Conservation (phyloP, 2,113 vertebrate species). For the Isurus oxyrinchus region DNA sequence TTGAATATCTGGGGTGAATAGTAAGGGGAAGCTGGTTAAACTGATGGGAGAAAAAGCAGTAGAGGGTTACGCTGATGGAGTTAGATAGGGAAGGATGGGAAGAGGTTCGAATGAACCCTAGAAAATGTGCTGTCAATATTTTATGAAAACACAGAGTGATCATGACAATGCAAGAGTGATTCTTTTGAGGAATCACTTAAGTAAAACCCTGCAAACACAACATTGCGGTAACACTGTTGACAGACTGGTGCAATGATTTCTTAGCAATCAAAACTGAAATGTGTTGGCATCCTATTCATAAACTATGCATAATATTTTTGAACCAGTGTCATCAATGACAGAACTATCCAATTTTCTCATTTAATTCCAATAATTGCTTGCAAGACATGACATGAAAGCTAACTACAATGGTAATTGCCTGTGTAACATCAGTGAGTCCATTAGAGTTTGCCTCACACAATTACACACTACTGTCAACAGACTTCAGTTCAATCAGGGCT, state of each 20-base stretch:
- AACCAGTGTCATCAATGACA: neutral
- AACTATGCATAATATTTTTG: conserved; percentile 29
- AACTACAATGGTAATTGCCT: conserved; percentile 17
- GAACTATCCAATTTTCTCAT: conserved; percentile 17
- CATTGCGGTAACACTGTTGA: neutral
- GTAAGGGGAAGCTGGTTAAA: too few species aligned
- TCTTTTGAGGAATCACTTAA: neutral
- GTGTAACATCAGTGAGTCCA: neutral
- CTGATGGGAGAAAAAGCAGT: too few species aligned
- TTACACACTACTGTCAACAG: neutral
- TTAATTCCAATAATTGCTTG: conserved; percentile 33
- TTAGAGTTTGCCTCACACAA: neutral
- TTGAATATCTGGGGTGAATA: too few species aligned
- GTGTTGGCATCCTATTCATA: conserved; percentile 19
- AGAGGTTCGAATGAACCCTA: neutral
- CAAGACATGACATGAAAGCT: conserved; percentile 15
- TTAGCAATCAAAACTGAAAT: conserved; percentile 23
- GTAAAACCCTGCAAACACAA: neutral
- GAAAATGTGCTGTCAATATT: neutral
- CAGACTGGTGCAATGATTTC: neutral
- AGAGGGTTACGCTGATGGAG: too few species aligned
- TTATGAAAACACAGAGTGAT: neutral
- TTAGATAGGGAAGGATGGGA: too few species aligned
- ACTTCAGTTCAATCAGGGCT: neutral
- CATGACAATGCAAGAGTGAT: neutral